Percentiles rank a stretch among this genome's conserved stretches.
These are phyloP conservation scores for Mobula hypostoma DNA, from an alignment of 2,113 vertebrate species.

Conservation along the genomic window DNA sequence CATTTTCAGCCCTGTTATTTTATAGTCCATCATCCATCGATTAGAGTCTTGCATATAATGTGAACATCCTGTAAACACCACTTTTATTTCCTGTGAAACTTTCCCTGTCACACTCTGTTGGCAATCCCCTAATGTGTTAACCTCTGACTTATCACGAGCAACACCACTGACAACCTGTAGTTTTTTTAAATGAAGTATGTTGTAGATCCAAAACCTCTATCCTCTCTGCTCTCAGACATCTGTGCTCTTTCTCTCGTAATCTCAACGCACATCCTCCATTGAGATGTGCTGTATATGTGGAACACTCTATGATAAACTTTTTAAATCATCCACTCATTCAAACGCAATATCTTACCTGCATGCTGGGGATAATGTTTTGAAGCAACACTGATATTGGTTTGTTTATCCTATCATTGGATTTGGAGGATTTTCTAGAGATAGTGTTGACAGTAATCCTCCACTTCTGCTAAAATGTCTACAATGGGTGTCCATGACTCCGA, in stretches of 20 bases:
- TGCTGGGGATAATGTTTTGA: no score
- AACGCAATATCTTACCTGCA: neutral
- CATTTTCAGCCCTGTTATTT: neutral
- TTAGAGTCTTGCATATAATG: neutral
- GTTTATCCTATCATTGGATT: no score
- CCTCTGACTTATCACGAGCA: neutral
- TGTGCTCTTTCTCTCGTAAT: neutral
- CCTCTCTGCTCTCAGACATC: neutral
- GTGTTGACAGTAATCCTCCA: no score
- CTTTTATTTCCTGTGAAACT: no score
- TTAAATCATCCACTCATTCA: neutral
- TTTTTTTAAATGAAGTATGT: neutral
- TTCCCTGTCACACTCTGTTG: no score
- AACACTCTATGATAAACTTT: neutral
- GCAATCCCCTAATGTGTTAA: no score
- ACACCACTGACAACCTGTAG: neutral
- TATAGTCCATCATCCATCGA: neutral
- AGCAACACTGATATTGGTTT: no score
- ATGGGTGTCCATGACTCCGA: no score
- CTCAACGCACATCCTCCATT: neutral
- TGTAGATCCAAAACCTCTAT: neutral
- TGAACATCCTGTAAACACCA: no score
- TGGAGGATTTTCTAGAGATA: no score
- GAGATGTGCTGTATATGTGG: no score
- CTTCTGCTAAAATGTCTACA: no score